These are phyloP conservation scores for Gonocerus acuteangulatus DNA, from an alignment of 2,888 invertebrate species.

Conservation along the genomic window DNA sequence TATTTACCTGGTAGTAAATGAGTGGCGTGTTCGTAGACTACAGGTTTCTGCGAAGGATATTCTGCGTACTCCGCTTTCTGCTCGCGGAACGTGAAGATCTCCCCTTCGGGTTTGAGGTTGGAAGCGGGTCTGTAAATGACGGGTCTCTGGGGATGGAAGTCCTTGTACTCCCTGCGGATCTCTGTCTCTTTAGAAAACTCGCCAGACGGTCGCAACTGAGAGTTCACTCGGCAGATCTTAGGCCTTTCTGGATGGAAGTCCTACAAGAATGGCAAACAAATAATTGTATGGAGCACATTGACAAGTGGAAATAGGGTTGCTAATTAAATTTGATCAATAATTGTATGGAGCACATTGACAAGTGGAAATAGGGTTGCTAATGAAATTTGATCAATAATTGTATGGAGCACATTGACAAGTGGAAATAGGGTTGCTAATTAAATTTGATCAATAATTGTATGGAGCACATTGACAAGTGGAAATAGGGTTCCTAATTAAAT, in stretches of 20 bases:
- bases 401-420: too few species aligned
- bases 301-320: too few species aligned
- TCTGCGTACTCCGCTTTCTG: conserved; percentile 33
- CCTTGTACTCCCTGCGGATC: conserved; percentile 27
- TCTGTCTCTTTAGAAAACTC: conserved; percentile 32
- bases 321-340: too few species aligned
- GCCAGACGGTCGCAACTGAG: conserved; percentile 34
- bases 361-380: conserved; percentile 16
- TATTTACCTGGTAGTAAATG: neutral
- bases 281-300: too few species aligned
- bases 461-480: too few species aligned
- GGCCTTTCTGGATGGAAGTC: conserved; percentile 35
- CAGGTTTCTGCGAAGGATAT: conserved; percentile 26
- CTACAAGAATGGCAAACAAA: conserved; percentile 22
- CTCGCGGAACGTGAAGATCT: conserved; percentile 26
- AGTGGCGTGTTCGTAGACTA: conserved; percentile 3
- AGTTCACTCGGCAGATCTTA: conserved; percentile 24
- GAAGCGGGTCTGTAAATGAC: conserved; percentile 30
- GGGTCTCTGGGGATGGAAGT: conserved; percentile 34
- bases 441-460: too few species aligned
- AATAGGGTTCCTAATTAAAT: too few species aligned
- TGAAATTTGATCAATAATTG: too few species aligned
- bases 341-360: too few species aligned
- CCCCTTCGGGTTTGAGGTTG: conserved; percentile 31
- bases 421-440: too few species aligned